phyloP scores from a whole-genome alignment of 1,140 invertebrate genomes.

The Proctacanthus coquilletti region DNA sequence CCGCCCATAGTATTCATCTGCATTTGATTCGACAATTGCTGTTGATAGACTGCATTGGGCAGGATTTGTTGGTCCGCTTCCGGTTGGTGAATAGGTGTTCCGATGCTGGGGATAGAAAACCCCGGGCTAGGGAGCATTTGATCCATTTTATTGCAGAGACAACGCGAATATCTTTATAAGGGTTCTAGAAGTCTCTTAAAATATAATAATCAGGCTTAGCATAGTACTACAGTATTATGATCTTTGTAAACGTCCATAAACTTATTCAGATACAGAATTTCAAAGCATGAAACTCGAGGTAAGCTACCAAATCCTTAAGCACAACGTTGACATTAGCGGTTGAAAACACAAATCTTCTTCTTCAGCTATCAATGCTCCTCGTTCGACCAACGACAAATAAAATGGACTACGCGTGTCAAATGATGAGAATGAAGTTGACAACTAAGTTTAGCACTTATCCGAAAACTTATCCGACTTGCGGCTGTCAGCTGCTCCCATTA shows the following conservation, averaged over 20 bases:
- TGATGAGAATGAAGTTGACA: too few relatives aligned
- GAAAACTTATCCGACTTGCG: too few relatives aligned
- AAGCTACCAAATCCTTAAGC: too few relatives aligned
- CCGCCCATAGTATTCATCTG: constrained; percentile 3
- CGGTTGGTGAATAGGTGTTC: constrained; percentile 77
- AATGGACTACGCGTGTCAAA: too few relatives aligned
- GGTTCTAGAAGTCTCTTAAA: constrained; percentile 14
- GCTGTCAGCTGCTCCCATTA: too few relatives aligned
- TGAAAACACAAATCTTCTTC: too few relatives aligned
- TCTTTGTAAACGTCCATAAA: constrained; percentile 13
- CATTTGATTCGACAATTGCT: constrained; percentile 38
- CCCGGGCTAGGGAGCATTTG: constrained; percentile 80
- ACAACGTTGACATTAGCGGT: too few relatives aligned
- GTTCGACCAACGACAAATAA: too few relatives aligned
- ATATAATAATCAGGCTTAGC: constrained; percentile 11
- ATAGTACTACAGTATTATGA: constrained; percentile 16
- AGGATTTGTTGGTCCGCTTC: constrained; percentile 79
- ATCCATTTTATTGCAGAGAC: constrained; percentile 30
- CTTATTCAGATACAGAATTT: constrained; percentile 12
- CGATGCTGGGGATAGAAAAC: constrained; percentile 77
- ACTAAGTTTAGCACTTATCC: too few relatives aligned
- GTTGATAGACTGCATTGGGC: constrained; percentile 63
- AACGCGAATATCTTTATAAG: neutral
- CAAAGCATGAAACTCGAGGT: too few relatives aligned
- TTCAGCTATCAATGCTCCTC: too few relatives aligned